phyloP scores from a whole-genome alignment of 2,888 invertebrate genomes.

The Calameuta idolon region DNA sequence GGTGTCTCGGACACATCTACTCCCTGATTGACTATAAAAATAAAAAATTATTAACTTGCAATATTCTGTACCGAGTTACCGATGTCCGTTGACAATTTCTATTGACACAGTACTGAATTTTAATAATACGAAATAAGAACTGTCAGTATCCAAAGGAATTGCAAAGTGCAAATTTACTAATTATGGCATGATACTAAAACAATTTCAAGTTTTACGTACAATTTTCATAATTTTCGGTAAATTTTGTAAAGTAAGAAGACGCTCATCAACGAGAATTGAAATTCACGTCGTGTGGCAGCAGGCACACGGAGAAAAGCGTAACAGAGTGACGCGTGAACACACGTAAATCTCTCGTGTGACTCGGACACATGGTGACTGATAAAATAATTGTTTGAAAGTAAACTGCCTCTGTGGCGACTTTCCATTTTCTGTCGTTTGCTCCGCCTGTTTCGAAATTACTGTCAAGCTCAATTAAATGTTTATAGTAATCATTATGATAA shows the following conservation, averaged over 20 bases:
- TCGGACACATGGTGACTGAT: conserved; percentile 20
- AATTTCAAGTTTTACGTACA: background rate
- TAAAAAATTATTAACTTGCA: too few species aligned
- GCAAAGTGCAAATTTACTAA: background rate
- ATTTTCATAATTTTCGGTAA: background rate
- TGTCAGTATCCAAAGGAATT: too few species aligned
- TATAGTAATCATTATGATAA: conserved; percentile 18
- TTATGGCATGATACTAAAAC: background rate
- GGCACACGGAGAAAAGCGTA: conserved; percentile 32
- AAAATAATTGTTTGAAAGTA: conserved; percentile 35
- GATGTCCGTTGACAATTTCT: too few species aligned
- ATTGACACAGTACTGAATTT: too few species aligned
- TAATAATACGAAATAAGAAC: too few species aligned
- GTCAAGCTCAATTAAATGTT: conserved; percentile 28
- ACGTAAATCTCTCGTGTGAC: background rate
- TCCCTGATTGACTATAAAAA: too few species aligned
- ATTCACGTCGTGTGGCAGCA: background rate
- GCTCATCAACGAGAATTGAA: background rate
- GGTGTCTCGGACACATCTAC: too few species aligned
- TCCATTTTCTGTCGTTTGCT: conserved; percentile 25
- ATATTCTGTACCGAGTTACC: too few species aligned
- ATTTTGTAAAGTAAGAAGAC: background rate
- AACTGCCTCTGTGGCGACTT: conserved; percentile 28
- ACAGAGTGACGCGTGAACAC: conserved; percentile 21
- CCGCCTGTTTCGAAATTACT: conserved; percentile 16